Conservation (phyloP, 2,888 invertebrate genomes). For the Uropetala carovei region DNA sequence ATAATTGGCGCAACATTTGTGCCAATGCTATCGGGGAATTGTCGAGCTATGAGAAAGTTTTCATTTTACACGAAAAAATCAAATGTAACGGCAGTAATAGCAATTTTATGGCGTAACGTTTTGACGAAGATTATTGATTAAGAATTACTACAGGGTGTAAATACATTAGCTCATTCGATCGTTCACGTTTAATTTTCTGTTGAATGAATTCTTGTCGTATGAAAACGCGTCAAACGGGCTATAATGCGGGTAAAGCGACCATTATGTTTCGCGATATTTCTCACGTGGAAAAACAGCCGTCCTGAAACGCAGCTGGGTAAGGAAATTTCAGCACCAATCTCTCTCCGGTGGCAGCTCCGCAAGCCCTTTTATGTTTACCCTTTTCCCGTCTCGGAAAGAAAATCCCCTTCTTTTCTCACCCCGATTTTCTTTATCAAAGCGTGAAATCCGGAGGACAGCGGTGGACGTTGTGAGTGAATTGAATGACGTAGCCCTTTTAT, state of each 20-base stretch:
- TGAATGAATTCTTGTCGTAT: neutral
- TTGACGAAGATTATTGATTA: too few species aligned
- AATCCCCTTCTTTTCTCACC: neutral
- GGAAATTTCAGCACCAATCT: neutral
- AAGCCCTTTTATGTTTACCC: constrained; percentile 16
- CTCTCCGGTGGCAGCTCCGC: neutral
- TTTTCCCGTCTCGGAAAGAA: neutral
- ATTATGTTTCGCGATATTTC: neutral
- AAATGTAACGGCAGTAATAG: too few species aligned
- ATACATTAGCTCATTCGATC: too few species aligned
- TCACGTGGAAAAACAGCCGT: neutral
- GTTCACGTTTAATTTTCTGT: too few species aligned
- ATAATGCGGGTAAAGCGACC: neutral
- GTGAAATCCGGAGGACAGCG: constrained; percentile 3
- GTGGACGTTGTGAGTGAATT: constrained; percentile 23
- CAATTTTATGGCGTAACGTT: too few species aligned
- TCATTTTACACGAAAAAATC: too few species aligned
- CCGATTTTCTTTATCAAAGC: neutral
- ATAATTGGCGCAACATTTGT: too few species aligned
- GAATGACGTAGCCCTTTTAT: constrained; percentile 20
- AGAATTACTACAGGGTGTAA: too few species aligned
- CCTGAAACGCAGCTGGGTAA: neutral
- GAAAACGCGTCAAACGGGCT: neutral
- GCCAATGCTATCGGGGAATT: too few species aligned
- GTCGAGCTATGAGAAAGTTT: too few species aligned